These are phyloP conservation scores for Mus pahari DNA, from an alignment of 2,113 vertebrate species.

Conservation along the genomic window DNA sequence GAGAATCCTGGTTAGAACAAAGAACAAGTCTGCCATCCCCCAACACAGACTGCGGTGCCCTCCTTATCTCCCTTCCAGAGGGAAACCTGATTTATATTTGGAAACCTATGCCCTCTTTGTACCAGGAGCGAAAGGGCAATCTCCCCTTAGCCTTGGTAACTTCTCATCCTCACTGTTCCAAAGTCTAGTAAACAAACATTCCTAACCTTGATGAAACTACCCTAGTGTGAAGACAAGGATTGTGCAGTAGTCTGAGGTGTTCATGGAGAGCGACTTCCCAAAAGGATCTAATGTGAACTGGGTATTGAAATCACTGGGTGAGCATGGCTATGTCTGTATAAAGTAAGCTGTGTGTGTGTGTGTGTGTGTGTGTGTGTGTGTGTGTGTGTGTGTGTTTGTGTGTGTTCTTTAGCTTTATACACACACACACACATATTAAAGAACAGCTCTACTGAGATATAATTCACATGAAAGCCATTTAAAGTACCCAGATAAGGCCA, in stretches of 20 bases:
- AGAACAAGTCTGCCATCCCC: neutral
- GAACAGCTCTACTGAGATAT: neutral
- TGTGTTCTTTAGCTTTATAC: neutral
- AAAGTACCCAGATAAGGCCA: neutral
- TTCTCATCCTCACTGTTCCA: neutral
- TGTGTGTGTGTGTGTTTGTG: neutral
- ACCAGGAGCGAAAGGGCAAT: neutral
- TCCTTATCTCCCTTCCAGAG: neutral
- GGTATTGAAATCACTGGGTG: neutral
- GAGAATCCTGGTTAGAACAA: neutral
- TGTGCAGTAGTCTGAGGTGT: neutral
- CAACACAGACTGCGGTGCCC: neutral
- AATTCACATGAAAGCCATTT: neutral
- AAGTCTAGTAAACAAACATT: neutral
- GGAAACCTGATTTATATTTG: neutral
- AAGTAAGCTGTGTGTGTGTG: neutral
- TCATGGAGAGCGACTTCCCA: neutral
- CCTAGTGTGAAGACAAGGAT: neutral
- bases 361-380: neutral
- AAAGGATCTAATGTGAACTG: neutral
- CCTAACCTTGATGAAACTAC: fast-evolving
- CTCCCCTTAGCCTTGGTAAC: neutral
- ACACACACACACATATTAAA: too few species aligned
- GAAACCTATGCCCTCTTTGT: neutral
- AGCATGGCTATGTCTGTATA: neutral